Base-by-base conservation (phyloP, 2,888 invertebrate species). In the Leptinotarsa tumamoca region DNA sequence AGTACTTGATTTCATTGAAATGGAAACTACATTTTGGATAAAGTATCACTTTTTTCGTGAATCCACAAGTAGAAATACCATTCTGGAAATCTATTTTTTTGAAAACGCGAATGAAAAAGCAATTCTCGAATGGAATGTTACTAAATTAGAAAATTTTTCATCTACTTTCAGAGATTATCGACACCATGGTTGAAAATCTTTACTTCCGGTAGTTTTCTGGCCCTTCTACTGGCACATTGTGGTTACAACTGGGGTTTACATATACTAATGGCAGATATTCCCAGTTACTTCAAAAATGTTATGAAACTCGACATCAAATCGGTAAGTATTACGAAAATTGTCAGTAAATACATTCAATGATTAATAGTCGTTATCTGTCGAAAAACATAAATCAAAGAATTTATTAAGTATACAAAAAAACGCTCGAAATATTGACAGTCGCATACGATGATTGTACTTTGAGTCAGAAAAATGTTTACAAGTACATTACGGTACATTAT, bases 281-380 rank as follows among this genome's bases (percentile, higher is more conserved):
- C 68, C 14, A 68, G 17, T 18, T 68, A 50, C 51, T 68, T 68
- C 68, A 68, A 51, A 15, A 51, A 51, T 23, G 68, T 68, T 17
- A 51, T 68, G 68, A 52, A 68, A 68, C 14, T 68, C 15, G 68
- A 68, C 23, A 68, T 68, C 23, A 21, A 68, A 17, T 50, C 68
- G 17, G 68, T 68, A 51, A 68, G 68, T 17, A n/a, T 7, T 21
- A n/a, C 4, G 23, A 17, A 61, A 61, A 15, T 23, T 4, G 4
- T 13, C 27, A 1, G 0, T 61, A 1, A 33, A 17, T 61, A 61
- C 27, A n/a, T 14, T 17, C 3, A 10, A 3, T 43, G 10, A 43
- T 10, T 2, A 2, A 33, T 33, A 33, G 0, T 33, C 33, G 33
- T 33, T 33, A 2, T 33, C 33, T 23, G 23, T 23, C 23, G 23